phyloP scores from a whole-genome alignment of 2,888 invertebrate species.

The Camptogramma bilineatum region DNA sequence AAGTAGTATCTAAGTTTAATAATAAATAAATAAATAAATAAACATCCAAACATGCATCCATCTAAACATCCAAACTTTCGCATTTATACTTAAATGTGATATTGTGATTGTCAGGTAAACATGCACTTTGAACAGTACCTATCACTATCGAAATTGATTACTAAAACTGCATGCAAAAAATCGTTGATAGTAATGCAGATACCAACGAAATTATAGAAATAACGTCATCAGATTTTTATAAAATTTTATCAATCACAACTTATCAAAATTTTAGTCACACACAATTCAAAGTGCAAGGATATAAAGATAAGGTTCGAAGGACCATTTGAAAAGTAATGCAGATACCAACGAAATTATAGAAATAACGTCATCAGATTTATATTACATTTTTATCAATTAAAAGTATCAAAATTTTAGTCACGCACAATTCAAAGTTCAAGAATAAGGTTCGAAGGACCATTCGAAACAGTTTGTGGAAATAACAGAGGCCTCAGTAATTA shows the following conservation, averaged over 20 bases:
- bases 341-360: neutral
- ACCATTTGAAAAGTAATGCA: neutral
- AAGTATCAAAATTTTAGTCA: neutral
- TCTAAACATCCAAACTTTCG: no score
- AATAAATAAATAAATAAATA: no score
- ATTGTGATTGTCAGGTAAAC: constrained; percentile 1
- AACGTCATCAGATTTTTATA: neutral
- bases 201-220: neutral
- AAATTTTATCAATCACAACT: no score
- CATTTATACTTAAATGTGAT: no score
- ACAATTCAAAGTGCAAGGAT: no score
- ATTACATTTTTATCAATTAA: neutral
- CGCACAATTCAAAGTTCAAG: no score
- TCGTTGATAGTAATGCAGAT: neutral
- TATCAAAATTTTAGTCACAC: no score
- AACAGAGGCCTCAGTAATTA: neutral
- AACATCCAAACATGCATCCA: no score
- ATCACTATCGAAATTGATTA: constrained; percentile 4
- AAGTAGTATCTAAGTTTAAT: no score
- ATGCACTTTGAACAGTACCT: constrained; percentile 5
- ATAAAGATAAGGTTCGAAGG: no score
- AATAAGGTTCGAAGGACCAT: neutral
- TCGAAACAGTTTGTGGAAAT: neutral
- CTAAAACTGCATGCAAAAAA: neutral
- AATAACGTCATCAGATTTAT: neutral